Evolutionary conservation across 2,888 invertebrate species (phyloP), one percentile per base, ranked within the genome.

Genomic region (Smittia aterrima): DNA sequence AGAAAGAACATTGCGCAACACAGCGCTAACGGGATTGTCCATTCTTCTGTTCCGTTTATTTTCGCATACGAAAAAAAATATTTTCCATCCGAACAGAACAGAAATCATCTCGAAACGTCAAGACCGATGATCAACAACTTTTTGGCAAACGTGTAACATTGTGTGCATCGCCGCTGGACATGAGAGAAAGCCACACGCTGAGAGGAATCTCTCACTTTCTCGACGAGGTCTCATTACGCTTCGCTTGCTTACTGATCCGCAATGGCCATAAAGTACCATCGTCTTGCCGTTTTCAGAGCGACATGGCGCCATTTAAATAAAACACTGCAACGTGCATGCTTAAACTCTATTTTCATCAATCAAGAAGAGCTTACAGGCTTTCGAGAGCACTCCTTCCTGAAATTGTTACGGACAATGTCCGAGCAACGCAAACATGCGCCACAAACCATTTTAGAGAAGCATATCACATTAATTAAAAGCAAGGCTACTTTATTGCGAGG

Each of bases 1-100:
- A 54, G 22, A 11, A 54, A 71, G 25, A 58, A 71, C 18, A 71
- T 71, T 71, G 71, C 71, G 38, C 71, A 71, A 71, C 24, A 18
- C 27, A 47, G 7, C 40, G 32, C 54, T 71, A 71, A 71, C 71
- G 71, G 71, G 54, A 71, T 25, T 27, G 13, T 71, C 32, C 24
- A 11, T 58, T 16, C 53, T 38, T 38, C 4, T 4, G 38, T 11
- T 47, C 47, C 47, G 47, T 11, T 47, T 11, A n/a, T 47, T 47
- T n/a, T 47, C 47, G 47, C 47, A 32, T 32, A 9, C 32, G 32
- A 32, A 47, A 47, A 13, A 47, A 13, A 47, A n/a, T 47, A 2
- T 6, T n/a, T 47, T 47, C n/a, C 47, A 47, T 47, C 16, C n/a
- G 47, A 11, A 11, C 13, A 47, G 47, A 47, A 47, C 47, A 32